These are phyloP conservation scores for Odontocerum albicorne DNA, from an alignment of 2,888 invertebrate species.

Conservation along the genomic window DNA sequence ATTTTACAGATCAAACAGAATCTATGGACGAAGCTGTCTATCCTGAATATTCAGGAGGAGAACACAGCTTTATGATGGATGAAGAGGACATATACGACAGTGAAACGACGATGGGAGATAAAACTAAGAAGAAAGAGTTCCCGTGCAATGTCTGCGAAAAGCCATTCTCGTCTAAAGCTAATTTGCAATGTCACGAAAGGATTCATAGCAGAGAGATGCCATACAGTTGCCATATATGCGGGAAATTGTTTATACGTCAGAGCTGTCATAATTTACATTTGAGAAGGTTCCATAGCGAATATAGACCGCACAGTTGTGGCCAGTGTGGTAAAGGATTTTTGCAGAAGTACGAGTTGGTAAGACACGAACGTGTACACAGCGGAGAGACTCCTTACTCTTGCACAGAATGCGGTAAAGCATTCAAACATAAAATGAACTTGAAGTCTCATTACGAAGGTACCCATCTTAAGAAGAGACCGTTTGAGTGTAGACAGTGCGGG, in stretches of 20 bases:
- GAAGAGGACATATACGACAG: no score
- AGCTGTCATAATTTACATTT: slow-evolving; percentile 53
- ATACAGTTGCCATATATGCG: slow-evolving; percentile 54
- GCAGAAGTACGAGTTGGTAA: slow-evolving; percentile 49
- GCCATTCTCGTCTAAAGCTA: slow-evolving; percentile 49
- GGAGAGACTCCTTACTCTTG: slow-evolving; percentile 53
- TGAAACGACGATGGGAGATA: no score
- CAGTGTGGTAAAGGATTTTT: slow-evolving; percentile 51
- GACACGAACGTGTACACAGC: slow-evolving; percentile 49
- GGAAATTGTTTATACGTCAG: slow-evolving; percentile 53
- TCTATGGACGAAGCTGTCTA: no score
- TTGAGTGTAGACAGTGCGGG: slow-evolving; percentile 60
- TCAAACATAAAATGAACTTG: slow-evolving; percentile 48
- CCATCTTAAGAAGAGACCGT: slow-evolving; percentile 62
- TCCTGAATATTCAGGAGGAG: no score
- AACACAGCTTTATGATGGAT: no score
- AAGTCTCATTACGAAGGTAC: slow-evolving; percentile 46
- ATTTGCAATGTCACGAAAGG: slow-evolving; percentile 51
- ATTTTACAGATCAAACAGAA: no score
- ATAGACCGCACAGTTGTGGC: slow-evolving; percentile 49
- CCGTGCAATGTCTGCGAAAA: slow-evolving; percentile 49
- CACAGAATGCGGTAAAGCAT: slow-evolving; percentile 46
- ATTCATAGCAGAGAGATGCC: slow-evolving; percentile 57
- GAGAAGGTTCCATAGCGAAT: slow-evolving; percentile 49
- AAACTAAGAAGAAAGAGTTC: slow-evolving; percentile 48